A percentile compares a stretch with the other conserved stretches of the same genome.
phyloP scores from a whole-genome alignment of 2,888 invertebrate genomes.

The Capitulum mitella region DNA sequence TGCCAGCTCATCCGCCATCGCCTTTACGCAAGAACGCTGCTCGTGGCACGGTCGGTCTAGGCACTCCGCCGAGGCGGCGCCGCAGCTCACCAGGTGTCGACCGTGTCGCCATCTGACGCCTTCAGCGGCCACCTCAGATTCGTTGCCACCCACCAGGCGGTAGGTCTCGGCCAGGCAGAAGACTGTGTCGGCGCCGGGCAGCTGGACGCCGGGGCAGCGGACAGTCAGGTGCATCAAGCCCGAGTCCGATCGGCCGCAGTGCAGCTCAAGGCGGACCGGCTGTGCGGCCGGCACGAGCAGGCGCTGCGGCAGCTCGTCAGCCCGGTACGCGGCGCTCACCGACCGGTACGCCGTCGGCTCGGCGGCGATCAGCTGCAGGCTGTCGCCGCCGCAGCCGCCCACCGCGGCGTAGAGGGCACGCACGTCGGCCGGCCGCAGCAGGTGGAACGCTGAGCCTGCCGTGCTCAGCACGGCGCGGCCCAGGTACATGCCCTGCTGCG shows the following conservation, averaged over 20 bases:
- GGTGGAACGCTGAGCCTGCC: conserved; percentile 50
- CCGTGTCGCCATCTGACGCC: conserved; percentile 42
- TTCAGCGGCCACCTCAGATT: conserved; percentile 35
- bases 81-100: conserved; percentile 15
- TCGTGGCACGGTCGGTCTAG: conserved; percentile 39
- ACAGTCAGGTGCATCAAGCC: conserved; percentile 36
- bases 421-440: conserved; percentile 35
- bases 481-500: conserved; percentile 39
- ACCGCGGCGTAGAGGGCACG: neutral
- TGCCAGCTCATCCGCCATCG: conserved; percentile 41
- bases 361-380: conserved; percentile 27
- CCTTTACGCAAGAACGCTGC: conserved; percentile 50
- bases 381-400: conserved; percentile 26
- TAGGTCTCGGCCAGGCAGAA: conserved; percentile 44
- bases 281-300: conserved; percentile 31
- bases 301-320: conserved; percentile 43
- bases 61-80: conserved; percentile 33
- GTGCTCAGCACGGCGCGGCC: conserved; percentile 51
- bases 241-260: conserved; percentile 41
- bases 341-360: conserved; percentile 45
- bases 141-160: conserved; percentile 28
- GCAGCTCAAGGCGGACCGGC: conserved; percentile 49
- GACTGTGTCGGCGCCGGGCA: conserved; percentile 35
- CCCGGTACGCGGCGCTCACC: conserved; percentile 57
- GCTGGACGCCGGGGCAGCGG: conserved; percentile 33